Base-by-base conservation (phyloP, 2,113 vertebrate genomes). In the Salminus brasiliensis region DNA sequence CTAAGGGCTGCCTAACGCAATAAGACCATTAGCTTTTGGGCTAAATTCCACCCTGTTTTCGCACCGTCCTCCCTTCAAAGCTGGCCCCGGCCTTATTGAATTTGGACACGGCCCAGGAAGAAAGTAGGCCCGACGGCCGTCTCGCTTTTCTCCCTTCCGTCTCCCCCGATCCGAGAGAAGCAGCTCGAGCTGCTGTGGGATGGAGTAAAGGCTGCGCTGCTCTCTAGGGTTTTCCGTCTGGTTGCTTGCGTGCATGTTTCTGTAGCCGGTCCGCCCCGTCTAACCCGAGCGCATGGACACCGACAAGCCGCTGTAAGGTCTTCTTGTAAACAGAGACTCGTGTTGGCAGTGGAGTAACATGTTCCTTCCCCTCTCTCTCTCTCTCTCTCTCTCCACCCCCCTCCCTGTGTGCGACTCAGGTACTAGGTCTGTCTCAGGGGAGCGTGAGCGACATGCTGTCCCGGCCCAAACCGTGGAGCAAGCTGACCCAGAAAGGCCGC, bases 381-480 rank as follows among this genome's bases (percentile, higher is more conserved):
- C 2, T 59, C 27, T 25, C 43, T 60, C 25, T 70, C n/a, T n/a
- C 12, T 69, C 18, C 45, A 8, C 29, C 12, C 15, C 4, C 74
- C 21, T 74, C 30, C 76, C 25, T 71, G 78, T 55, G 72, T 30
- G 29, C 57, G 8, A 29, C 86, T 74, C 92, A 97, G 96, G 95
- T 96, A 57, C 92, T 97, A 86, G 95, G 96, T 82, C 92, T 97
- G 76, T 97, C 96, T 84, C 96, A 97, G 91, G 96, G 96, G 87
- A 97, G 96, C 8, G 96, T 97, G 88, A 97, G 96, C 25, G 96
- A 97, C 92, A 97, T 97, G 95, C 93, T 97, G 77, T 97, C 96
- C 65, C 91, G 96, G 88, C 96, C 96, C 36, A 97, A 97, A 90
- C 96, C 95, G 18, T 96, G 96, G 96, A 96, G 95, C 87, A 97